Base-by-base conservation (phyloP, 2,888 invertebrate genomes). In the Microctonus brassicae region DNA sequence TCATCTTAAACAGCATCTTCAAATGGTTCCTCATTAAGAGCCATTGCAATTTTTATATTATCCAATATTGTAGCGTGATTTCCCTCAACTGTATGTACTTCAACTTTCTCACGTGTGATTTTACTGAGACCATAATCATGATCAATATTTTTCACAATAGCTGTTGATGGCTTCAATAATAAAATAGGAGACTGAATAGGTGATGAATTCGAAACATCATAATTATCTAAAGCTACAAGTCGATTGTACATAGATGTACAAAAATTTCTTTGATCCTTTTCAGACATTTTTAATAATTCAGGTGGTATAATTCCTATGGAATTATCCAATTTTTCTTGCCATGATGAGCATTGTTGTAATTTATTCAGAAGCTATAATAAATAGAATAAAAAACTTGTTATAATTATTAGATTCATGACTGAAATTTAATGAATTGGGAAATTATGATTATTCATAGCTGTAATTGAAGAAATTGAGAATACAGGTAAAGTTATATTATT, bases 51-150 rank as follows among this genome's bases (percentile, higher is more conserved):
- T 77, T 91, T 91, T 62, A 90, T 89, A 79, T 92, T 93, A 13
- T 93, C 91, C 77, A 94, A 82, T 79, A 95, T 93, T 52, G 91
- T 91, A 0, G 90, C 84, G 80, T 95, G 95, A 82, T 93, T 93
- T 10, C 94, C 95, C 80, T 94, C 93, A n/a, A 93, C 88, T 60
- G 89, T 90, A 78, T 91, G 90, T 0, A 94, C 88, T 0, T 89
- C 89, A 0, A 94, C 89, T 2, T 89, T 88, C 0, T 89, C 89
- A 29, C 89, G 89, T 0, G 92, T 92, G 26, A 88, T 88, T 82
- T 82, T 82, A 60, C 76, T 76, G 1, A 94, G 84, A 20, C 91
- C 92, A 78, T 94, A 94, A 81, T 94, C 93, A 34, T 92, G 91
- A 63, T 91, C 90, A 2, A 90, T 83, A 0, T 89, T 88, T 11